phyloP scores from a whole-genome alignment of 2,113 vertebrate genomes.

The Prochilodus magdalenae region DNA sequence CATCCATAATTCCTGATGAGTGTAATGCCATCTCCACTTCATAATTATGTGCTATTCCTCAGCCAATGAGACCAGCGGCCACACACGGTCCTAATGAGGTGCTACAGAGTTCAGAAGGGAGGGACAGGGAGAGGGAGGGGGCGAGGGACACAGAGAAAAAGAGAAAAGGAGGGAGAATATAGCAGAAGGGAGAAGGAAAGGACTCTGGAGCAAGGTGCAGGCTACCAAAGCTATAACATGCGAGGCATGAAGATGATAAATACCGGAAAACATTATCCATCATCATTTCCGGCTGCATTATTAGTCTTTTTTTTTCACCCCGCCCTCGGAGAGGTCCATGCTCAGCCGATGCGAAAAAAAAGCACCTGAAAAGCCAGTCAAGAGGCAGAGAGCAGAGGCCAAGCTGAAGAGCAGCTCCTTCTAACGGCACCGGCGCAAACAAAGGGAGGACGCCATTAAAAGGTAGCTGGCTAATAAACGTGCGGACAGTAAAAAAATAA shows the following conservation, averaged over 20 bases:
- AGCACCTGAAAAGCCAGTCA: constrained; percentile 35
- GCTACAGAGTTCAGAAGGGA: constrained; percentile 68
- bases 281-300: constrained; percentile 16
- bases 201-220: constrained; percentile 4
- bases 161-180: constrained; percentile 19
- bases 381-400: constrained; percentile 33
- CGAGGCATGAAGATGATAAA: constrained; percentile 33
- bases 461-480: constrained; percentile 53
- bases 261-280: constrained; percentile 14
- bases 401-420: constrained; percentile 43
- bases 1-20: constrained; percentile 82
- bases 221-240: constrained; percentile 14
- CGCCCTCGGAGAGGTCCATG: constrained; percentile 12
- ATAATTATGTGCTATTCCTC: constrained; percentile 81
- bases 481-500: constrained; percentile 47
- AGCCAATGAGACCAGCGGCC: constrained; percentile 70
- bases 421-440: constrained; percentile 42
- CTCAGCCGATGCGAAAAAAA: constrained; percentile 18
- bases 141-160: constrained; percentile 36
- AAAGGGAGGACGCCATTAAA: constrained; percentile 39
- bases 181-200: constrained; percentile 21
- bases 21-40: constrained; percentile 78
- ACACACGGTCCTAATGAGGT: constrained; percentile 72
- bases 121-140: constrained; percentile 43
- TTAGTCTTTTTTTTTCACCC: constrained; percentile 35